A percentile compares a stretch with the other conserved stretches of the same genome.
These are phyloP conservation scores for Otocyon megalotis DNA, from an alignment of 2,113 vertebrate species.

Conservation along the genomic window DNA sequence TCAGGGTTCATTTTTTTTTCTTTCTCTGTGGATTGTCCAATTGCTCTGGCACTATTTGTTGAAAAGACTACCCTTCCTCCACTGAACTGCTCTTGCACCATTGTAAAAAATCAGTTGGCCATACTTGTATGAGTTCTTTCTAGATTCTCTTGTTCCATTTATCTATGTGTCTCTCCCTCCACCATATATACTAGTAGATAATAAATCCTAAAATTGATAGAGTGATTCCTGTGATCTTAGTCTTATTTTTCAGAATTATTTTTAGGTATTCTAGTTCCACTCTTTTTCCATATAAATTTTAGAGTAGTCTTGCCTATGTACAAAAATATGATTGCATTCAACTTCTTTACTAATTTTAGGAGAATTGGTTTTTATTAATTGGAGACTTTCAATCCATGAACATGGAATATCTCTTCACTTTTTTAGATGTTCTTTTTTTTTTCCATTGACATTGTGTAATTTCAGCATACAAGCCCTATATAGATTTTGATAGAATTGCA, in stretches of 20 bases:
- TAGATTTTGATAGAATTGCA: not conserved
- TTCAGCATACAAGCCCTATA: not conserved
- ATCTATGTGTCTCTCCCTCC: not conserved
- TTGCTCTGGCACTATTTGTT: not conserved
- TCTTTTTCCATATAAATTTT: not conserved
- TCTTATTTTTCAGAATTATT: conserved; percentile 25
- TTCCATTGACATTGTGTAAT: not conserved
- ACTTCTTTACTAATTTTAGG: not conserved
- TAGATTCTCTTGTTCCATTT: not conserved
- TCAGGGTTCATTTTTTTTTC: not conserved
- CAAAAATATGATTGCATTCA: not conserved
- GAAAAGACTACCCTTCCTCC: not conserved
- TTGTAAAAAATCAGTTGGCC: not conserved
- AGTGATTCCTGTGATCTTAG: not conserved
- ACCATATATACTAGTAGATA: not conserved
- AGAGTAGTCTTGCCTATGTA: not conserved
- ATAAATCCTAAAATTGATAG: not conserved
- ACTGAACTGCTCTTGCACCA: not conserved
- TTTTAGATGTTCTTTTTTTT: not conserved
- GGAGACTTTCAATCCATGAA: not conserved
- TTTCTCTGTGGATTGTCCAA: not conserved
- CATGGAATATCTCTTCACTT: not conserved
- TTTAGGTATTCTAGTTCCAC: not conserved
- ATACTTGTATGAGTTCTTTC: not conserved
- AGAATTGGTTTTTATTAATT: not conserved